Base-by-base conservation (phyloP, 2,113 vertebrate species). In the Melanerpes aurifrons region DNA sequence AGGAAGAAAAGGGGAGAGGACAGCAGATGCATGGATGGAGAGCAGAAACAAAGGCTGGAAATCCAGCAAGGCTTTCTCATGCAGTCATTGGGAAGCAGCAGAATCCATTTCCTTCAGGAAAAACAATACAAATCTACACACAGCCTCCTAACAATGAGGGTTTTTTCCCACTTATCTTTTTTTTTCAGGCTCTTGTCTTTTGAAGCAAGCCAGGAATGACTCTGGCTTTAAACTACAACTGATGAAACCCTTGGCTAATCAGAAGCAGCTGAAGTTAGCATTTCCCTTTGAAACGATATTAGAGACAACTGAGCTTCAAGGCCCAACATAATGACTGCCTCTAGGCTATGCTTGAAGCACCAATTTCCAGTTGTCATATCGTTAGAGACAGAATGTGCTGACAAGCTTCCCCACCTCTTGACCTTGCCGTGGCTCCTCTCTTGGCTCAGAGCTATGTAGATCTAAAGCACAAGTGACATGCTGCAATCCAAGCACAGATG, bases 401-500 rank as follows among this genome's bases (percentile, higher is more conserved):
- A 97, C 97, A 98, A 97, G 93, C 94, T 93, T 96, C 92, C 94
- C 96, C 94, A 97, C 97, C 97, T 98, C 91, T 91, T 97, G 98
- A 98, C 98, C 97, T 97, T 97, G 97, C 81, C 84, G 50, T 68
- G 79, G 93, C 96, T 96, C 97, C 96, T 82, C 84, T 95, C 91
- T 83, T 97, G 95, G 96, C 98, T 98, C 91, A 90, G 95, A 98
- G 97, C 96, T 92, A 94, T 83, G 90, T 82, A 96, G 97, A 98
- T 95, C 93, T 90, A 97, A 98, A 98, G 96, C 92, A 96, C 96
- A 97, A 98, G 96, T 96, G 98, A 98, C 98, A 98, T 86, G 91
- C 95, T 94, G 96, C 94, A 97, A 95, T 93, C 85, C 74, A 91
- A 87, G 97, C 97, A 98, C 98, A 98, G 98, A 98, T 98, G 98